Conservation (phyloP, 2,113 vertebrate species). For the Tetrax tetrax region DNA sequence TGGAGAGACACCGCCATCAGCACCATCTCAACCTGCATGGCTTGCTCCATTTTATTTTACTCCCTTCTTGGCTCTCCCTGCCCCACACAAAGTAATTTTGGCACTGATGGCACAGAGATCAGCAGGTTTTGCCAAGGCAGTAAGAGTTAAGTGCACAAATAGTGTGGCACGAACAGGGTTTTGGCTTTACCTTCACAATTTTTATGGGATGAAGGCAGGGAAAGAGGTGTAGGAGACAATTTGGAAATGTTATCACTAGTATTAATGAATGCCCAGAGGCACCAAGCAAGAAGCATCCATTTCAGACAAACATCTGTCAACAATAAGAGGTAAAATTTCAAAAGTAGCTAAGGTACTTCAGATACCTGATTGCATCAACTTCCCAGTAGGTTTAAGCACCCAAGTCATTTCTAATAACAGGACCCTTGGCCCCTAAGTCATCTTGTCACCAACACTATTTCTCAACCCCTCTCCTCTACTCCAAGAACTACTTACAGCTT, state of each 20-base stretch:
- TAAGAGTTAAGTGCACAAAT: slow-evolving; percentile 12
- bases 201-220: slow-evolving; percentile 19
- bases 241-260: slow-evolving; percentile 43
- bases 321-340: slow-evolving; percentile 39
- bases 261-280: slow-evolving; percentile 62
- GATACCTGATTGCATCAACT: not conserved
- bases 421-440: not conserved
- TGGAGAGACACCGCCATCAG: not conserved
- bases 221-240: slow-evolving; percentile 28
- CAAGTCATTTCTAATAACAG: not conserved
- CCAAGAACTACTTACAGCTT: not conserved
- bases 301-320: slow-evolving; percentile 60
- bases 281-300: slow-evolving; percentile 5
- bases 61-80: not conserved
- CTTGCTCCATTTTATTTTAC: not conserved
- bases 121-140: not conserved
- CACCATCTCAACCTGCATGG: not conserved
- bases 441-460: not conserved
- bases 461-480: not conserved
- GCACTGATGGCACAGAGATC: not conserved
- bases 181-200: slow-evolving; percentile 25
- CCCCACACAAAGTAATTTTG: not conserved
- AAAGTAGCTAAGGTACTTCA: not conserved
- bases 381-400: not conserved
- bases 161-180: not conserved